A percentile compares a stretch with the other conserved stretches of the same genome.
phyloP scores from a whole-genome alignment of 2,113 vertebrate species.

The Microcebus lehilahytsara region DNA sequence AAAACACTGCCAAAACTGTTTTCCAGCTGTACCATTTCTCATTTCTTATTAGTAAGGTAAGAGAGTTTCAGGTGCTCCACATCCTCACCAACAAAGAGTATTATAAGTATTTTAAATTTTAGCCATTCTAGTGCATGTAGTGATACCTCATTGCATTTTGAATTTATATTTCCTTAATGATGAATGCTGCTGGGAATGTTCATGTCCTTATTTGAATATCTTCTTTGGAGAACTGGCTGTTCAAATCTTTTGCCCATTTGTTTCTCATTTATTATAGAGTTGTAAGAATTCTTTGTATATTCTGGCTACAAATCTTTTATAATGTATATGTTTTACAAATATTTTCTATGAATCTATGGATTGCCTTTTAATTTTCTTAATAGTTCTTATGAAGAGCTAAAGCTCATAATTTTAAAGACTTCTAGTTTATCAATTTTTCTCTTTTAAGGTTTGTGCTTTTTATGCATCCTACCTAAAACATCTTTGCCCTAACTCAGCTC shows the following conservation, averaged over 20 bases:
- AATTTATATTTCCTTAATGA: slow-evolving; percentile 21
- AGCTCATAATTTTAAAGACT: neutral
- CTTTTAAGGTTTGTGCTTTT: neutral
- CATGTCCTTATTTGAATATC: neutral
- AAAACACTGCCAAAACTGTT: neutral
- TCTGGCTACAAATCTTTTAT: neutral
- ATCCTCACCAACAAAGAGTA: neutral
- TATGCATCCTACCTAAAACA: neutral
- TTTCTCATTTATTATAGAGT: neutral
- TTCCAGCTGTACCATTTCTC: neutral
- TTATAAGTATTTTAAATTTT: neutral
- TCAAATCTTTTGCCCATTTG: slow-evolving; percentile 15
- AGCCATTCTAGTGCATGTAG: neutral
- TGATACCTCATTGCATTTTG: neutral
- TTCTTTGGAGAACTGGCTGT: neutral
- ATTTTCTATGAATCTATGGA: neutral
- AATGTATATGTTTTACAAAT: neutral
- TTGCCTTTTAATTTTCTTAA: neutral
- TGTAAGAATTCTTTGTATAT: neutral
- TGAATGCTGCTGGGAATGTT: neutral
- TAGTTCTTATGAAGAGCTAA: neutral
- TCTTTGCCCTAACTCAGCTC: neutral
- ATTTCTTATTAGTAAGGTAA: neutral
- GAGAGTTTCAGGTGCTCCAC: neutral
- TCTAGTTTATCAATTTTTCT: neutral